Evolutionary conservation across 1,140 invertebrate genomes (phyloP).

Genomic region (Littorina saxatilis): DNA sequence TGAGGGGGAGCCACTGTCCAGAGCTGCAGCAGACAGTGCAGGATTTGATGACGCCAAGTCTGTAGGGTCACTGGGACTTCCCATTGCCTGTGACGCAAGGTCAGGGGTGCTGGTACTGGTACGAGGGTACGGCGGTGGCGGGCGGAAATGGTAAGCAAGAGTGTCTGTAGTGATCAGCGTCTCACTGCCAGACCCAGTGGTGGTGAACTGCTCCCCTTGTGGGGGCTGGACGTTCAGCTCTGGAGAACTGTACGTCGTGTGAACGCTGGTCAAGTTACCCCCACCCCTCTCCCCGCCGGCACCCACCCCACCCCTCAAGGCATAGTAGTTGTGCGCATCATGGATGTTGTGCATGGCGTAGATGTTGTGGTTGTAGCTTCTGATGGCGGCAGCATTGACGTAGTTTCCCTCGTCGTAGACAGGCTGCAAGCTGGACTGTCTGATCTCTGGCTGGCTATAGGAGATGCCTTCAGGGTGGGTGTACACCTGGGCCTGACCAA

Average conservation of each 20-base stretch:
- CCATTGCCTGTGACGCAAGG: conserved; percentile 78
- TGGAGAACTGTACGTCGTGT: conserved; percentile 76
- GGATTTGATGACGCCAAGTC: conserved; percentile 80
- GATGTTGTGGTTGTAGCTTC: conserved; percentile 62
- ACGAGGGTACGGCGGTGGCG: conserved; percentile 86
- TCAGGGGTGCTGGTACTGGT: conserved; percentile 88
- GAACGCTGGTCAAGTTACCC: conserved; percentile 64
- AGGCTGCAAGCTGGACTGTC: conserved; percentile 38
- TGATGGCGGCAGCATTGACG: conserved; percentile 56
- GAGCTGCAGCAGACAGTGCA: conserved; percentile 52
- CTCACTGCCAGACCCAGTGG: conserved; percentile 54
- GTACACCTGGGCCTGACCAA: conserved; percentile 63
- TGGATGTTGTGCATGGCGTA: conserved; percentile 63
- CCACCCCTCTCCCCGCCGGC: conserved; percentile 44
- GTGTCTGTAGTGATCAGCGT: conserved; percentile 21
- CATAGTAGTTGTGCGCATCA: conserved; percentile 55
- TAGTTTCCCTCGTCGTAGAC: conserved; percentile 55
- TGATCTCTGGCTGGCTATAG: conserved; percentile 69
- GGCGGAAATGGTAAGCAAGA: conserved; percentile 84
- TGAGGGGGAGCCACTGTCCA: conserved; percentile 45
- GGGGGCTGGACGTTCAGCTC: conserved; percentile 74
- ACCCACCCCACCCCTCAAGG: conserved; percentile 40
- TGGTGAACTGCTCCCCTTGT: conserved; percentile 56
- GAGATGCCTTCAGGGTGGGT: conserved; percentile 55
- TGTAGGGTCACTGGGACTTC: conserved; percentile 77